phyloP scores from a whole-genome alignment of 2,797 vertebrate species.

The Crypturellus tataupa region DNA sequence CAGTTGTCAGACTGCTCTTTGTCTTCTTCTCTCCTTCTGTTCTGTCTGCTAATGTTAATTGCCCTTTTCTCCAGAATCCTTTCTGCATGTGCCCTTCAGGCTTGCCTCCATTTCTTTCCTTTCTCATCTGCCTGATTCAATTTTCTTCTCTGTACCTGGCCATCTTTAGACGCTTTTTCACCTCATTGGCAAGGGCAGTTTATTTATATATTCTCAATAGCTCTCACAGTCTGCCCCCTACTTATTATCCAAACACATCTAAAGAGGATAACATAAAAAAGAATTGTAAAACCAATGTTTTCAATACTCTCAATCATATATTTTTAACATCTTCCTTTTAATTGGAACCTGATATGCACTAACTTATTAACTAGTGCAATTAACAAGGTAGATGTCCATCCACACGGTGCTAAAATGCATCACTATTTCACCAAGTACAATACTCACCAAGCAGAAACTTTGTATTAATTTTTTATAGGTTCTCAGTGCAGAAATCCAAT shows the following conservation, averaged over 20 bases:
- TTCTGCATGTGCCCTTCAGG: not conserved
- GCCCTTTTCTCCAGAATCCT: not conserved
- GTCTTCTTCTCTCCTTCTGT: not conserved
- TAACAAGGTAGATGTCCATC: not conserved
- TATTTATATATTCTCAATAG: not conserved
- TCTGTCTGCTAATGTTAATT: not conserved
- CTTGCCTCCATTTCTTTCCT: not conserved
- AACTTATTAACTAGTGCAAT: constrained; percentile 15
- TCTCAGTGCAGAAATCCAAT: constrained; percentile 52
- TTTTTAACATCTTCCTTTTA: constrained; percentile 31
- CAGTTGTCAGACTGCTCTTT: not conserved
- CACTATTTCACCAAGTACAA: constrained; percentile 18
- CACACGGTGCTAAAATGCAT: not conserved
- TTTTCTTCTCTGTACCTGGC: not conserved
- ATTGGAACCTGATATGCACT: not conserved
- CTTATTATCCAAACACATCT: not conserved
- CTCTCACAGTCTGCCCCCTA: not conserved
- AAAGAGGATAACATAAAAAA: not conserved
- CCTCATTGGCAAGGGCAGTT: not conserved
- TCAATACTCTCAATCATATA: not conserved
- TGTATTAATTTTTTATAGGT: constrained; percentile 49
- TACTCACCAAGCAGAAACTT: constrained; percentile 31
- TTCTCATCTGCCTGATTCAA: not conserved
- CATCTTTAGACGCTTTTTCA: not conserved
- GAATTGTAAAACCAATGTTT: not conserved